Conservation (phyloP, 2,797 vertebrate genomes). For the Eidolon dupreanum region DNA sequence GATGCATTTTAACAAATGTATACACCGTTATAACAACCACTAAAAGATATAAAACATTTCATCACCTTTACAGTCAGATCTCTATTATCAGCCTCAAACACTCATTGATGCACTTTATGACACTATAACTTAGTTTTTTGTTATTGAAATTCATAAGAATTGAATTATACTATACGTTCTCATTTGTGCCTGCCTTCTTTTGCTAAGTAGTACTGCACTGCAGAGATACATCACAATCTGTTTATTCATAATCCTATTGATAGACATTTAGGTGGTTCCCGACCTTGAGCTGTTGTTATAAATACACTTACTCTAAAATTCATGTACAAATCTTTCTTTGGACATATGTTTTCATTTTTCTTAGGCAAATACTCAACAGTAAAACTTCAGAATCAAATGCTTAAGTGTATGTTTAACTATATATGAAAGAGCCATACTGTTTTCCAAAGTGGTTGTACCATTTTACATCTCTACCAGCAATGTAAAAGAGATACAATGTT, state of each 20-base stretch:
- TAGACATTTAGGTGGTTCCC: not conserved
- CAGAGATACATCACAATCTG: not conserved
- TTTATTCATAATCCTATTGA: not conserved
- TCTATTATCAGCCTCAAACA: not conserved
- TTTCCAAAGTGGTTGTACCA: constrained; percentile 10
- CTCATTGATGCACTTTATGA: not conserved
- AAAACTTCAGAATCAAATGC: not conserved
- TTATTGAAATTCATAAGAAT: not conserved
- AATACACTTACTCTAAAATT: not conserved
- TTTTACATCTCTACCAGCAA: not conserved
- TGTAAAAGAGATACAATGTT: not conserved
- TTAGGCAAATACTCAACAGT: not conserved
- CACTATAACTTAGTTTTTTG: not conserved
- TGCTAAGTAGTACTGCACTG: not conserved
- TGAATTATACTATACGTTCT: not conserved
- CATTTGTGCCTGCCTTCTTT: not conserved
- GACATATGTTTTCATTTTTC: not conserved
- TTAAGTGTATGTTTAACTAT: not conserved
- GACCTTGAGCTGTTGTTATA: not conserved
- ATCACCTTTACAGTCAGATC: not conserved
- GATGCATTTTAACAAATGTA: not conserved
- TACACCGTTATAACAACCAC: not conserved
- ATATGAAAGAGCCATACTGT: not conserved
- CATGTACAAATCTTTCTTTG: not conserved
- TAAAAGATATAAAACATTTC: not conserved